A percentile compares a stretch with the other conserved stretches of the same genome.
phyloP scores from a whole-genome alignment of 2,797 vertebrate genomes.

The Danio choprae region DNA sequence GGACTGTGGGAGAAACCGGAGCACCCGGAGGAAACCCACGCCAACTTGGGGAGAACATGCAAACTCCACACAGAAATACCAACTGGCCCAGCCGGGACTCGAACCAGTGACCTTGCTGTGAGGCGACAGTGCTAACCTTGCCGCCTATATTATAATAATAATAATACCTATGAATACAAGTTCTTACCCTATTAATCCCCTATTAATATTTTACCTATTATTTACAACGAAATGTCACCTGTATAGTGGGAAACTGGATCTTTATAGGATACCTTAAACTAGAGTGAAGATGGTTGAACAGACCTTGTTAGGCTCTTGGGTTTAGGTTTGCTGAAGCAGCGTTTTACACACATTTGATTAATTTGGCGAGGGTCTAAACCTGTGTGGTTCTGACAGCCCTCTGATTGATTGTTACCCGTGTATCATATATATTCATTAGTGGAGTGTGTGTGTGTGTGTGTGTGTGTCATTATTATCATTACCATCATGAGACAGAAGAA shows the following conservation, averaged over 20 bases:
- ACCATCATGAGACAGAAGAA: conserved; percentile 8
- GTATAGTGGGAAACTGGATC: not conserved
- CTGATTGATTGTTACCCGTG: conserved; percentile 19
- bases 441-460: not conserved
- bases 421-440: conserved; percentile 26
- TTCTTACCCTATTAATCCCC: not conserved
- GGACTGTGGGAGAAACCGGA: no score
- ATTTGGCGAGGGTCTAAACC: conserved; percentile 8
- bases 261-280: not conserved
- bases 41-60: no score
- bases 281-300: not conserved
- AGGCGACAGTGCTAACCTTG: no score
- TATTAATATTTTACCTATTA: not conserved
- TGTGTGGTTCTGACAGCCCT: conserved; percentile 5
- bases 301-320: conserved; percentile 15
- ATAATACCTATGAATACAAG: no score
- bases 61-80: no score
- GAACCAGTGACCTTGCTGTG: no score
- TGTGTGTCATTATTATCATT: not conserved
- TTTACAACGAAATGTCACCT: not conserved
- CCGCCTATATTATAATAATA: no score
- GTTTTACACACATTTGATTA: conserved; percentile 9
- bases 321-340: conserved; percentile 17
- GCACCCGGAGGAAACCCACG: no score
- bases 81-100: no score